phyloP scores from a whole-genome alignment of 2,888 invertebrate genomes.

The Eurytoma adleriae region DNA sequence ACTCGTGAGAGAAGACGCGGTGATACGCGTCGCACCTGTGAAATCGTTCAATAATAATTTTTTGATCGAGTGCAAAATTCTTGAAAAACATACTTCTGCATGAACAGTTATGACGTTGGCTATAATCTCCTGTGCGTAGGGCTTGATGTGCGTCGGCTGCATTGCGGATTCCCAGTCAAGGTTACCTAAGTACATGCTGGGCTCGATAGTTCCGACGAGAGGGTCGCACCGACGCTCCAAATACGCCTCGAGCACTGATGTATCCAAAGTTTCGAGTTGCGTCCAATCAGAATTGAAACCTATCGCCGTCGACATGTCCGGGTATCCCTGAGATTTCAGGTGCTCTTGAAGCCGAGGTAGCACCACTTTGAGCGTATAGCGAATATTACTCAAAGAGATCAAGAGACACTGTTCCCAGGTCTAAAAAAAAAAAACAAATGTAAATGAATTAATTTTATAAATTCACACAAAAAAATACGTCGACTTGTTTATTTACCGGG shows the following conservation, averaged over 20 bases:
- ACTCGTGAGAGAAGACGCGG: constrained; percentile 86
- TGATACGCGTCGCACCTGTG: constrained; percentile 87
- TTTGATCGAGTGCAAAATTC: not conserved
- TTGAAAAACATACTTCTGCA: constrained; percentile 80
- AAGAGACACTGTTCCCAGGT: constrained; percentile 89
- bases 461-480: not conserved
- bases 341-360: constrained; percentile 83
- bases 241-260: constrained; percentile 86
- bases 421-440: constrained; percentile 68
- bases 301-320: constrained; percentile 77
- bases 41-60: constrained; percentile 26
- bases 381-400: constrained; percentile 92
- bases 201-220: constrained; percentile 96
- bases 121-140: constrained; percentile 92
- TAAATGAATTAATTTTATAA: not conserved
- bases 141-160: constrained; percentile 86
- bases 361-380: constrained; percentile 86
- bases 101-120: constrained; percentile 89
- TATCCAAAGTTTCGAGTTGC: constrained; percentile 80
- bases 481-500: constrained; percentile 64
- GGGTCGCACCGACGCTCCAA: constrained; percentile 95
- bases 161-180: constrained; percentile 90
- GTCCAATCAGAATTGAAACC: constrained; percentile 78
- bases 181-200: constrained; percentile 94
- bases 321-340: constrained; percentile 85